phyloP scores from a whole-genome alignment of 2,888 invertebrate genomes.

The Listrodromus nycthemerus region DNA sequence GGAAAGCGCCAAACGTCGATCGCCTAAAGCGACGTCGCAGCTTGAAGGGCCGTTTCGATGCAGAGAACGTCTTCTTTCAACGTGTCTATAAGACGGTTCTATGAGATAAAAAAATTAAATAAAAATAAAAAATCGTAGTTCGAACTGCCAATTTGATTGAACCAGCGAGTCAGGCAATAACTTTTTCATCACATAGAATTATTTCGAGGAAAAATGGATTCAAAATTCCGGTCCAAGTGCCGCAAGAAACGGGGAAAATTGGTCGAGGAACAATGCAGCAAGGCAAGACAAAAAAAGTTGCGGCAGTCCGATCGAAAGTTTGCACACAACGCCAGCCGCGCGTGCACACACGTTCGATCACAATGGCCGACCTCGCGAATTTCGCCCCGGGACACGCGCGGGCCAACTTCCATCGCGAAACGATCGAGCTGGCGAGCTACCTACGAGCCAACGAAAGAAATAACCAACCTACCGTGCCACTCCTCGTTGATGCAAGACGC shows the following conservation, averaged over 20 bases:
- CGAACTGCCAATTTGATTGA: no score
- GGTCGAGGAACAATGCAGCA: background rate
- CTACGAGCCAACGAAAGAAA: background rate
- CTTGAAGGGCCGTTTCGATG: no score
- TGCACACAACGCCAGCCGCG: background rate
- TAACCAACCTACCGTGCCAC: constrained; percentile 5
- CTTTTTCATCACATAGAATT: no score
- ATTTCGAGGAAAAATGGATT: no score
- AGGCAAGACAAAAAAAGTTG: background rate
- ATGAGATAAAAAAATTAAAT: no score
- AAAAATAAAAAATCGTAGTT: no score
- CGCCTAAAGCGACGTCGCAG: no score
- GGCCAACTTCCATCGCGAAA: constrained; percentile 5
- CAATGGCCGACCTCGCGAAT: background rate
- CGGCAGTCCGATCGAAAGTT: background rate
- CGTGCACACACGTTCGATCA: background rate
- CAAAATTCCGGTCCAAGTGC: no score
- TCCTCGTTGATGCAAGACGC: background rate
- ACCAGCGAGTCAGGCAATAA: no score
- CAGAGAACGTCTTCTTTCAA: no score
- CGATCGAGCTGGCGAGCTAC: constrained; percentile 1
- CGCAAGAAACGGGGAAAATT: background rate
- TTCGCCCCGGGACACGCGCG: background rate
- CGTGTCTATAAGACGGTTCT: no score
- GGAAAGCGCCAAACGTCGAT: background rate